Evolutionary conservation across 2,797 vertebrate genomes (phyloP).

Genomic region (Pristis pectinata): DNA sequence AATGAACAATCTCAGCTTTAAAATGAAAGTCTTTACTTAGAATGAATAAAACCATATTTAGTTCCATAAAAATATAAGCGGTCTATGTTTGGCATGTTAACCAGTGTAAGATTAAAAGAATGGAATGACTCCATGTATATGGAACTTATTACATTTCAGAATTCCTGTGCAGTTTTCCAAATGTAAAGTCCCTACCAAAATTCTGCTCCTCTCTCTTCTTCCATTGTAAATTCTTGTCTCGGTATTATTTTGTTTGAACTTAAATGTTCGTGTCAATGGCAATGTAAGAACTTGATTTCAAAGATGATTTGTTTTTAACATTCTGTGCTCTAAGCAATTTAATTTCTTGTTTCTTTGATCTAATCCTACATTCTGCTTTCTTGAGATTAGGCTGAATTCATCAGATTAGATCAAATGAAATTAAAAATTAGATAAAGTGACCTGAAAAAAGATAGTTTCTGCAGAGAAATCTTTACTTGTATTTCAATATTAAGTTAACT

Average conservation of each 20-base stretch:
- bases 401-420: background rate
- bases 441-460: background rate
- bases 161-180: background rate
- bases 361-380: conserved; percentile 12
- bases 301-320: background rate
- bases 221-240: background rate
- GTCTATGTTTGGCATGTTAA: background rate
- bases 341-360: conserved; percentile 25
- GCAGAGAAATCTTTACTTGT: background rate
- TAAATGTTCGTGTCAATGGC: background rate
- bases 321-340: background rate
- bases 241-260: background rate
- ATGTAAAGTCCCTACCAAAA: background rate
- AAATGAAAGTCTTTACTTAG: background rate
- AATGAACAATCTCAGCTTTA: background rate
- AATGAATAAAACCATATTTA: background rate
- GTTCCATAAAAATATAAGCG: background rate
- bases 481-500: background rate
- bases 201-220: background rate
- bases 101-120: background rate
- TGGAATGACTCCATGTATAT: background rate
- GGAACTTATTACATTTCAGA: background rate
- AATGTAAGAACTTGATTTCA: background rate
- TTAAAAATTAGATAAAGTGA: background rate
- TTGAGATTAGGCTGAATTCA: background rate